Conservation (phyloP, 2,888 invertebrate species). For the Pterostichus niger region DNA sequence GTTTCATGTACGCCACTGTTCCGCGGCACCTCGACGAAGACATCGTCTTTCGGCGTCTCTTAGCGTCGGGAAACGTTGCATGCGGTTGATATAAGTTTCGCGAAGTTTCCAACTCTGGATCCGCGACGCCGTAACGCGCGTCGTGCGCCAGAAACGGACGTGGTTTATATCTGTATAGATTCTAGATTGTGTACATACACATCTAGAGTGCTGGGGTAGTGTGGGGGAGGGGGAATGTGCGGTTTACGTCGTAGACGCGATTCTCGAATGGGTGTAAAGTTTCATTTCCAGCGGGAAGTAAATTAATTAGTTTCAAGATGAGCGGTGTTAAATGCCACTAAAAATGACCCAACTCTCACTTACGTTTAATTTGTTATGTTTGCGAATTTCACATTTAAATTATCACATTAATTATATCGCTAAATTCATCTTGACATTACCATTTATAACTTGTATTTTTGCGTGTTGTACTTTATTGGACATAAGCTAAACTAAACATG, state of each 20-base stretch:
- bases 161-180: conserved; percentile 70
- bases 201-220: neutral
- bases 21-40: neutral
- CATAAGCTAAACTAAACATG: no score
- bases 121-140: conserved; percentile 29
- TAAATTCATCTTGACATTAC: no score
- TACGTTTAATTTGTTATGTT: no score
- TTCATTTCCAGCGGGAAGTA: conserved; percentile 60
- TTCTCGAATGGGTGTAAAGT: conserved; percentile 50
- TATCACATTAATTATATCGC: no score
- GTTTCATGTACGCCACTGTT: no score
- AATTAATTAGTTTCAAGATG: conserved; percentile 44
- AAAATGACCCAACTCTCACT: no score
- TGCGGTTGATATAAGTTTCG: conserved; percentile 61
- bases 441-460: no score
- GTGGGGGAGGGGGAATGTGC: conserved; percentile 56
- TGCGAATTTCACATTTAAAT: no score
- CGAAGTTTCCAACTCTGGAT: conserved; percentile 56
- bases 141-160: conserved; percentile 39
- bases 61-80: conserved; percentile 22
- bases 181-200: conserved; percentile 27
- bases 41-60: neutral
- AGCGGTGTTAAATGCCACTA: neutral
- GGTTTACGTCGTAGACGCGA: conserved; percentile 57
- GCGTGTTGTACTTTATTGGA: no score